phyloP scores from a whole-genome alignment of 2,888 invertebrate species.

The Macrophya alboannulata region DNA sequence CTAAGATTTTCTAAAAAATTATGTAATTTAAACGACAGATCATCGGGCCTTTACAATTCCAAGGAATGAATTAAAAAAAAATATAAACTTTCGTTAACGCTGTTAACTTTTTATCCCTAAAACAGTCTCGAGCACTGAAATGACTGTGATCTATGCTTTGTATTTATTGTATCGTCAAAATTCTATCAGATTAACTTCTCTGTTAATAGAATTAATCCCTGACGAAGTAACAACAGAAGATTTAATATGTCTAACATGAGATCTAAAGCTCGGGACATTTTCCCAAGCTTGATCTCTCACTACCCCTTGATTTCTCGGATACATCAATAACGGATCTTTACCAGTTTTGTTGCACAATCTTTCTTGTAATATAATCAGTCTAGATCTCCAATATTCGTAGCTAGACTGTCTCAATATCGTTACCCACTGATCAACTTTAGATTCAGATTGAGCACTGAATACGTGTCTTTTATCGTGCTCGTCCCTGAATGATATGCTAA shows the following conservation, averaged over 20 bases:
- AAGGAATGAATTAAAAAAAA: background rate
- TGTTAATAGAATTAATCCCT: conserved; percentile 67
- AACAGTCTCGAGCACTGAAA: conserved; percentile 4
- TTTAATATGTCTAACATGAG: conserved; percentile 73
- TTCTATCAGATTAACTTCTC: conserved; percentile 73
- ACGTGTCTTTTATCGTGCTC: conserved; percentile 87
- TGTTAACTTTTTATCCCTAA: background rate
- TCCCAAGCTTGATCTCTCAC: conserved; percentile 76
- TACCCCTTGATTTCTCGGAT: conserved; percentile 84
- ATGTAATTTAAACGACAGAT: background rate
- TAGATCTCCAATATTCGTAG: conserved; percentile 87
- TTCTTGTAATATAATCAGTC: conserved; percentile 85
- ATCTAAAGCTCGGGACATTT: conserved; percentile 72
- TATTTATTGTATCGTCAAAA: conserved; percentile 58
- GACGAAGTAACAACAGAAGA: conserved; percentile 67
- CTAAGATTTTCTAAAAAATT: background rate
- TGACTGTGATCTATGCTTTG: background rate
- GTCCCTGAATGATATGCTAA: conserved; percentile 87
- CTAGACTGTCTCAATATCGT: conserved; percentile 85
- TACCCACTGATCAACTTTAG: conserved; percentile 88
- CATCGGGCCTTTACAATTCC: background rate
- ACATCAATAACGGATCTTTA: conserved; percentile 84
- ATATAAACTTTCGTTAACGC: background rate
- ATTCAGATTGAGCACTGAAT: conserved; percentile 87
- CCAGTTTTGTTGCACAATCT: conserved; percentile 87